Evolutionary conservation across 2,113 vertebrate species (phyloP), one percentile per base, ranked within the genome.

Genomic region (Gnathonemus echidnorhynchus): DNA sequence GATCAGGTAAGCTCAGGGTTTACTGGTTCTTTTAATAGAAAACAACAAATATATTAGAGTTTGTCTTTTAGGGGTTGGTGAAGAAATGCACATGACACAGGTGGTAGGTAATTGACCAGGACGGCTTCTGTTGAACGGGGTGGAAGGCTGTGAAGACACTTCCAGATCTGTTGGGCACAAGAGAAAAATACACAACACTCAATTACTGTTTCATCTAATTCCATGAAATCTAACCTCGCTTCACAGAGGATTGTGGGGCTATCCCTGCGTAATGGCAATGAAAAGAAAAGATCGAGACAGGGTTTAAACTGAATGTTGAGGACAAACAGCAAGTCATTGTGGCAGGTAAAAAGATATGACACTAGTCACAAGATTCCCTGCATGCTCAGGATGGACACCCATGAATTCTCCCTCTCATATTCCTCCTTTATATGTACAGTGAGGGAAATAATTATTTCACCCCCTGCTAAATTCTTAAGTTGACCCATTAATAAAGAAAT

Each of bases 1-100:
- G 52, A 90, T 91, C 91, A 85, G 93, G 93, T 94, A 94, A 95
- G 92, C 92, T 88, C 48, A 48, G 66, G 90, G 91, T 89, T 91
- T 92, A 92, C 88, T 89, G 90, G 90, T 93, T 90, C 89, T 89
- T 92, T 91, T 88, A 88, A 91, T 90, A 84, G 90, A 93, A 93
- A 93, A 93, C 89, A 84, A 62, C 88, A 90, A 77, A 91, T 88
- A 91, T 87, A 88, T 52, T 27, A 66, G 42, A 62, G 31, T 62
- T 48, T 87, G n/a, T 19, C 42, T 19, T 66, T 31, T 46, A 42
- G 74, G 15, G 35, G 74, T 42, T 80, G 35, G 74, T 80, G 15
- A 77, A 77, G 11, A 39, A 77, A 77, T 77, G 70, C 35, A 39
- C 11, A 77, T 77, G 6, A 35, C 31, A 39, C 13, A 42, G 74